A percentile compares a stretch with the other conserved stretches of the same genome.
phyloP scores from a whole-genome alignment of 2,888 invertebrate genomes.

The Drosophila multiciliata region DNA sequence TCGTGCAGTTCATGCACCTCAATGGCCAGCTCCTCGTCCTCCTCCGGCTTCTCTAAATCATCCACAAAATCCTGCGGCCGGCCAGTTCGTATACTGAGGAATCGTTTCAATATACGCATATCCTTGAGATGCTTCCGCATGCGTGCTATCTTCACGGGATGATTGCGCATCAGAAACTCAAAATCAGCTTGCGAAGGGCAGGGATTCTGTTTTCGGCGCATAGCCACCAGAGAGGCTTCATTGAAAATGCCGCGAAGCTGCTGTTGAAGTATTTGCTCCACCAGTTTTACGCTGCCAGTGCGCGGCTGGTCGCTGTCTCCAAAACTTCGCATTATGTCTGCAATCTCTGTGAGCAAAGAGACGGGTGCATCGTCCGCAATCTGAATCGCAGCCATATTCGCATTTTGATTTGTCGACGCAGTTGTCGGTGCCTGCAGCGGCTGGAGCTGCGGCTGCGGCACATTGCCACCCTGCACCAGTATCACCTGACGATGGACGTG shows the following conservation, averaged over 20 bases:
- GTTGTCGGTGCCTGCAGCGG: constrained; percentile 25
- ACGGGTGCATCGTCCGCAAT: constrained; percentile 75
- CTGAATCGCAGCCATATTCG: constrained; percentile 39
- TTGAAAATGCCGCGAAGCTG: constrained; percentile 92
- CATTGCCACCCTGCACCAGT: constrained; percentile 52
- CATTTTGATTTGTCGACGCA: constrained; percentile 13
- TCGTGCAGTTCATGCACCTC: constrained; percentile 85
- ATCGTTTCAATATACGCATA: constrained; percentile 85
- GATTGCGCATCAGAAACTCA: constrained; percentile 93
- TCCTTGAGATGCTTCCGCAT: constrained; percentile 90
- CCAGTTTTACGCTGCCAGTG: constrained; percentile 91
- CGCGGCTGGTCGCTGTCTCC: constrained; percentile 94
- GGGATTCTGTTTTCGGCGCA: constrained; percentile 87
- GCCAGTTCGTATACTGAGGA: constrained; percentile 82
- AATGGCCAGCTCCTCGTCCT: constrained; percentile 86
- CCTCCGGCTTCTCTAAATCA: constrained; percentile 85
- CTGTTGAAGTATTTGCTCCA: constrained; percentile 93
- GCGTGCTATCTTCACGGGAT: constrained; percentile 91
- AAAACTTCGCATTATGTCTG: constrained; percentile 96
- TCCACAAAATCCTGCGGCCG: constrained; percentile 84
- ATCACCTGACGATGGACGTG: constrained; percentile 72
- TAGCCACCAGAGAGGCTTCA: constrained; percentile 90
- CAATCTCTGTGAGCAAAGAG: constrained; percentile 87
- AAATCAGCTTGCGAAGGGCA: constrained; percentile 88
- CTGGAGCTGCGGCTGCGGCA: constrained; percentile 52